Conservation (phyloP, 2,888 invertebrate genomes). For the Azorinus chamasolen region DNA sequence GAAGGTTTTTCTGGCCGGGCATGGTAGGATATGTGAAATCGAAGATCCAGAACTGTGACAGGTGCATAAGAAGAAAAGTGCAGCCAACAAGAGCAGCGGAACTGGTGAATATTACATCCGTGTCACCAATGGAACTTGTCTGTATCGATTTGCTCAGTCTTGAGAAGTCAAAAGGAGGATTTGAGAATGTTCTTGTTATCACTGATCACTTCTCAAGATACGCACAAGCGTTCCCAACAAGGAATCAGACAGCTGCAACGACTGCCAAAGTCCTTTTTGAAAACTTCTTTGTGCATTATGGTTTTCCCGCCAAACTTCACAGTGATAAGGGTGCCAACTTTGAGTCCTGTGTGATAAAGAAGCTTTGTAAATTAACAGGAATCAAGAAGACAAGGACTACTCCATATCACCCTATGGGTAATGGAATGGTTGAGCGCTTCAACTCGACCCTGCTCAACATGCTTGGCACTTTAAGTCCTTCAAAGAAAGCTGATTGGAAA, state of each 20-base stretch:
- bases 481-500: slow-evolving; percentile 16
- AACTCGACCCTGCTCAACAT: slow-evolving; percentile 23
- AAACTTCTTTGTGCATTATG: slow-evolving; percentile 18
- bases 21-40: neutral
- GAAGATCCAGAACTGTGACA: neutral
- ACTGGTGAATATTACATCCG: slow-evolving; percentile 13
- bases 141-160: slow-evolving; percentile 28
- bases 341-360: slow-evolving; percentile 20
- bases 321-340: slow-evolving; percentile 28
- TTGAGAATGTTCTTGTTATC: slow-evolving; percentile 30
- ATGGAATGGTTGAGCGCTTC: slow-evolving; percentile 26
- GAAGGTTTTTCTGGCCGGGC: slow-evolving; percentile 27
- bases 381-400: slow-evolving; percentile 21
- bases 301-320: slow-evolving; percentile 28
- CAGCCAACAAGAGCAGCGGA: neutral
- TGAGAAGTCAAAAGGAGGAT: slow-evolving; percentile 21
- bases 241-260: slow-evolving; percentile 27
- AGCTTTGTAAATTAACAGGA: slow-evolving; percentile 21
- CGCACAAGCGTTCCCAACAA: slow-evolving; percentile 27
- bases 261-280: slow-evolving; percentile 33
- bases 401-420: slow-evolving; percentile 40
- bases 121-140: slow-evolving; percentile 22
- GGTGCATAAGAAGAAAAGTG: slow-evolving; percentile 11
- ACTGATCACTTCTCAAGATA: slow-evolving; percentile 34
- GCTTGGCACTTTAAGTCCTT: slow-evolving; percentile 15